Evolutionary conservation across 2,888 invertebrate species (phyloP).

Genomic region (Habroteleia sp.): DNA sequence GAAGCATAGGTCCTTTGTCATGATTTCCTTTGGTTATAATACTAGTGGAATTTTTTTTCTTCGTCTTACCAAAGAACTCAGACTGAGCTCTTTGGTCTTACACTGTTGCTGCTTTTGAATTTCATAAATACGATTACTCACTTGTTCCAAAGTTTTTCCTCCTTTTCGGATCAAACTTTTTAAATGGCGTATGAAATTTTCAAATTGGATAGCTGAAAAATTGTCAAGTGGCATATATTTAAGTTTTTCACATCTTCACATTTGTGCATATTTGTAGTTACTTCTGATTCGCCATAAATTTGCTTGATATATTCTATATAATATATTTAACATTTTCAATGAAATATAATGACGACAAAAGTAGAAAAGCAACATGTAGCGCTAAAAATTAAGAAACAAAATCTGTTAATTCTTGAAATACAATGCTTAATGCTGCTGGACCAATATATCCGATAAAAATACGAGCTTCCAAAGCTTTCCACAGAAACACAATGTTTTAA

Average conservation of each 20-base stretch:
- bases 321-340: too few species aligned
- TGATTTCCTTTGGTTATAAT: neutral
- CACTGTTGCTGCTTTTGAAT: neutral
- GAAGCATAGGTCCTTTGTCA: neutral
- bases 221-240: neutral
- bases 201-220: constrained; percentile 7
- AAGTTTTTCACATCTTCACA: constrained; percentile 32
- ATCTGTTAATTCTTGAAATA: constrained; percentile 12
- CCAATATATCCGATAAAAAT: constrained; percentile 50
- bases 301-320: neutral
- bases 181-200: constrained; percentile 19
- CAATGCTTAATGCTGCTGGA: constrained; percentile 24
- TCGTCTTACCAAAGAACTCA: too few species aligned
- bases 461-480: constrained; percentile 53
- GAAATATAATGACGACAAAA: too few species aligned
- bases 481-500: constrained; percentile 21
- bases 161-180: constrained; percentile 6
- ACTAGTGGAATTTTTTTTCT: neutral
- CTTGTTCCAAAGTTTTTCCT: constrained; percentile 1
- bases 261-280: constrained; percentile 49
- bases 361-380: constrained; percentile 41
- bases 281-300: constrained; percentile 43
- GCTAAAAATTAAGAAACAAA: constrained; percentile 36
- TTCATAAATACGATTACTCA: constrained; percentile 6
- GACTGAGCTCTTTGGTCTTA: too few species aligned